phyloP scores from a whole-genome alignment of 2,797 vertebrate genomes.

The Buphagus erythrorhynchus region DNA sequence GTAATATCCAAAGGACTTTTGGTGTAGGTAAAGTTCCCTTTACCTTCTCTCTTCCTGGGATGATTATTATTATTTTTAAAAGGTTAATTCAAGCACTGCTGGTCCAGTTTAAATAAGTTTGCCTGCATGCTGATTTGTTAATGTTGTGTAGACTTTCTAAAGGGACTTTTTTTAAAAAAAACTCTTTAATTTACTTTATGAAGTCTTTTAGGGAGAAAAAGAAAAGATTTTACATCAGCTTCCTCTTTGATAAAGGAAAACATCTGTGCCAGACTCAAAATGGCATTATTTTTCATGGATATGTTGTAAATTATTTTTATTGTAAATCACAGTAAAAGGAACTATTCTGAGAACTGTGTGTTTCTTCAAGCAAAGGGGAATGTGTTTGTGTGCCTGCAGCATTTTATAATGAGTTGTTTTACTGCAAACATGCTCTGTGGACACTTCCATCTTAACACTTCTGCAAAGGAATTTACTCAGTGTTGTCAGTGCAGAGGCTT shows the following conservation, averaged over 20 bases:
- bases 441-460: background rate
- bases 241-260: constrained; percentile 64
- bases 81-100: constrained; percentile 32
- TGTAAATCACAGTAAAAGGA: constrained; percentile 60
- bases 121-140: constrained; percentile 47
- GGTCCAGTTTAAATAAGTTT: constrained; percentile 20
- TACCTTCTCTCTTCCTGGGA: background rate
- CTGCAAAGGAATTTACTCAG: background rate
- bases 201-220: constrained; percentile 10
- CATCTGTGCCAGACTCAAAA: constrained; percentile 61
- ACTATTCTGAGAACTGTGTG: constrained; percentile 32
- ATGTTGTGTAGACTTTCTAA: constrained; percentile 30
- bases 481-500: background rate
- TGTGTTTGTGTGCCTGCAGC: background rate
- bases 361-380: background rate
- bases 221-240: constrained; percentile 45
- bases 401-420: background rate
- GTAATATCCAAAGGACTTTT: constrained; percentile 52
- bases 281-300: constrained; percentile 66
- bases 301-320: constrained; percentile 74
- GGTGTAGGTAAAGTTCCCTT: background rate
- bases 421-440: background rate
- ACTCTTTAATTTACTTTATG: constrained; percentile 2
- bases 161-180: background rate
- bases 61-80: background rate